Percentiles rank a stretch among this genome's conserved stretches.
Conservation (phyloP, 2,797 vertebrate genomes). For the Microtus californicus region DNA sequence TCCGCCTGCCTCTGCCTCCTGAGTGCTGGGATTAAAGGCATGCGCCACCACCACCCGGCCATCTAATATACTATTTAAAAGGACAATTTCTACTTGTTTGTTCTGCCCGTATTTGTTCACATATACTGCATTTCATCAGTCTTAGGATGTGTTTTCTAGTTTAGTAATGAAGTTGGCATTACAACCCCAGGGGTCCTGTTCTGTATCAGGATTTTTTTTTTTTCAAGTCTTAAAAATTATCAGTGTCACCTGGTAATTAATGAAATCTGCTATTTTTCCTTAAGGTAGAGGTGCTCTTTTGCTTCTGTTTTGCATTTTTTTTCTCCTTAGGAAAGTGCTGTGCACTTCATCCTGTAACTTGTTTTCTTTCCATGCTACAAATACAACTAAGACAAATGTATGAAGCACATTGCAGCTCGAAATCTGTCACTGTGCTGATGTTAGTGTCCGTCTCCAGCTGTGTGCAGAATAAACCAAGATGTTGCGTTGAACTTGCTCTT, state of each 20-base stretch:
- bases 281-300: not conserved
- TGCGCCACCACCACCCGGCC: too few relatives aligned
- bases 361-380: constrained; percentile 91
- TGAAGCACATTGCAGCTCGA: constrained; percentile 78
- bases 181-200: not conserved
- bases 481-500: constrained; percentile 63
- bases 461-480: not conserved
- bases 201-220: not conserved
- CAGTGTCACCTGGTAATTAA: not conserved
- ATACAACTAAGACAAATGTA: constrained; percentile 91
- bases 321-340: not conserved
- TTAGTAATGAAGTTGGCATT: constrained; percentile 3
- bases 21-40: too few relatives aligned
- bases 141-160: not conserved
- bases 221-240: not conserved
- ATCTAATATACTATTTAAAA: not conserved
- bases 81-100: not conserved
- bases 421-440: constrained; percentile 64
- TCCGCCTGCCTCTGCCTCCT: too few relatives aligned
- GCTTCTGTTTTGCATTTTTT: not conserved
- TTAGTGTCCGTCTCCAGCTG: constrained; percentile 41
- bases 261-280: constrained; percentile 12
- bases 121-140: not conserved
- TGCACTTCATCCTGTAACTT: constrained; percentile 85
- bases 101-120: not conserved